Evolutionary conservation across 2,888 invertebrate genomes (phyloP), one percentile per base, ranked within the genome.

Genomic region (Schizotus pectinicornis): DNA sequence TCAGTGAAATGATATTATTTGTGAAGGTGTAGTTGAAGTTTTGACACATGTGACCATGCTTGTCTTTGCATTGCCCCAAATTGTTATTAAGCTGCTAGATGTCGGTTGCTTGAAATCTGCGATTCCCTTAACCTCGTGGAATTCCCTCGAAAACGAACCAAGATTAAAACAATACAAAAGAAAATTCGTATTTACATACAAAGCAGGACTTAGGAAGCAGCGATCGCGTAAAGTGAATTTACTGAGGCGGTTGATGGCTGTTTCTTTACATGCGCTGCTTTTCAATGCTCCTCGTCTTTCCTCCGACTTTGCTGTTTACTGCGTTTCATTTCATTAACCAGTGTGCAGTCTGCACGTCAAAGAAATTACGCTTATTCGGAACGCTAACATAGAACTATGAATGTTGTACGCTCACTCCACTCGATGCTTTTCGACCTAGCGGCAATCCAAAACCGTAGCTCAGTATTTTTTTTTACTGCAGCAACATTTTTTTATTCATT

Each of bases 91-190:
- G 5, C 5, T 22, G 22, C 5, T 22, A 22, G 9, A 39, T 46
- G 46, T 33, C 34, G 45, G 39, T 41, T 50, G 50, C 39, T 50
- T 41, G 39, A 41, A 34, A 30, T 34, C 39, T 13, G 7, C 46
- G 22, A 33, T 46, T 38, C n/a, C 32, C 32, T 33, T 38, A 53
- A 36, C 12, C 12, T 36, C 12, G 36, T 6, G 36, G 7, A 35
- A 36, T 35, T 47, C 36, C 6, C 35, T 52, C 58, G 54, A 65
- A 64, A 72, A 72, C 65, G 67, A 70, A 71, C 67, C 63, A 59
- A 71, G 73, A 74, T 74, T 74, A 74, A 74, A 74, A 74, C 73
- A 74, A 74, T 74, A 71, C 72, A 72, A 73, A 72, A 74, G 73
- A 74, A 74, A 73, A 72, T 71, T 67, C 64, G 67, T 68, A 74